Percentiles rank a stretch among this genome's conserved stretches.
Evolutionary conservation across 2,113 vertebrate genomes (phyloP).

Genomic region (Paradisaea rubra): DNA sequence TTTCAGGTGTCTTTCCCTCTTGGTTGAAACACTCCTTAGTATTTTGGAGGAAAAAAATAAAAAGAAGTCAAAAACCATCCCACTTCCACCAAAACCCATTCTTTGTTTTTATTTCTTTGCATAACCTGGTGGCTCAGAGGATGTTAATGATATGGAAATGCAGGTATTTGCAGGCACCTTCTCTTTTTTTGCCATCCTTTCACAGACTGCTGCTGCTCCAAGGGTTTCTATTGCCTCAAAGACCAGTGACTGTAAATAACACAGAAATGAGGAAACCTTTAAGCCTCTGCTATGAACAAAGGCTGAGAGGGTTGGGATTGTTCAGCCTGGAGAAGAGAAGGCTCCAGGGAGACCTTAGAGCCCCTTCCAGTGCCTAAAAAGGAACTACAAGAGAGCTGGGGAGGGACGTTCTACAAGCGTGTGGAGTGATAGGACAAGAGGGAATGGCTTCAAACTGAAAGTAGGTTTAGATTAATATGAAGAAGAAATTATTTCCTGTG

Average conservation of each 20-base stretch:
- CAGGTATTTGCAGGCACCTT: neutral
- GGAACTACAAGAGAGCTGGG: neutral
- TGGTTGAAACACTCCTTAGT: neutral
- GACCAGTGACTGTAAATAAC: neutral
- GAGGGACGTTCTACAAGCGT: neutral
- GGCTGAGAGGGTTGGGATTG: neutral
- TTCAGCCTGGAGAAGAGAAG: neutral
- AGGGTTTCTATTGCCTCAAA: neutral
- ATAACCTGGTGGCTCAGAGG: neutral
- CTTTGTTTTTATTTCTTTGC: neutral
- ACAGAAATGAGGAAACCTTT: neutral
- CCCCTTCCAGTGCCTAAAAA: neutral
- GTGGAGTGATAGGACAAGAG: neutral
- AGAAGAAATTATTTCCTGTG: neutral
- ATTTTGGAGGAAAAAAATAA: neutral
- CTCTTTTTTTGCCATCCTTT: neutral
- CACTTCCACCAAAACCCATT: neutral
- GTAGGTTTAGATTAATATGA: neutral
- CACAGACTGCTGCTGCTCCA: neutral
- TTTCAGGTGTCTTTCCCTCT: neutral
- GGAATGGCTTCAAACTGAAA: neutral
- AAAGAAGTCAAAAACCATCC: rapidly evolving
- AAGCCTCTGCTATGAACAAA: neutral
- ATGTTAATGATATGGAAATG: neutral
- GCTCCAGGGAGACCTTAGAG: neutral